A percentile compares a stretch with the other conserved stretches of the same genome.
phyloP scores from a whole-genome alignment of 2,888 invertebrate genomes.

The Chironomus tentans region DNA sequence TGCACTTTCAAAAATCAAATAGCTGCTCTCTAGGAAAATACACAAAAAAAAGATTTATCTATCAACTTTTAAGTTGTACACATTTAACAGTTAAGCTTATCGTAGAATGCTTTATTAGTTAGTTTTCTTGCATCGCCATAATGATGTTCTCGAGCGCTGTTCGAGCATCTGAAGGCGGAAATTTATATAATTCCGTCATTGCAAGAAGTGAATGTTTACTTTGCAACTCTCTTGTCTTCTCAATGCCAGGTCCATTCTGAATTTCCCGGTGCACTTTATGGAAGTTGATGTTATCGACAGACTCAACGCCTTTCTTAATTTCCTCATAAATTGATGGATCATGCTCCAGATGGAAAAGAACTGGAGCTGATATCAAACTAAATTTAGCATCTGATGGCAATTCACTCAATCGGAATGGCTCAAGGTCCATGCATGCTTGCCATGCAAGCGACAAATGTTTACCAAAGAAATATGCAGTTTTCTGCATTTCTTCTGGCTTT shows the following conservation, averaged over 20 bases:
- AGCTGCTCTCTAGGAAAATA: no score
- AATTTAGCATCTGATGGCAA: conserved; percentile 35
- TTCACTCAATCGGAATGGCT: conserved; percentile 50
- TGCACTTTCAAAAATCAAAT: no score
- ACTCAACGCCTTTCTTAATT: conserved; percentile 17
- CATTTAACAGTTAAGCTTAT: no score
- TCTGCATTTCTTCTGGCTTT: conserved; percentile 63
- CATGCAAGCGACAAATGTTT: conserved; percentile 83
- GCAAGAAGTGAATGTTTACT: conserved; percentile 59
- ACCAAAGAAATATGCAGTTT: conserved; percentile 78
- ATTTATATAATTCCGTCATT: conserved; percentile 55
- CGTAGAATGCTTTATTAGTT: not conserved
- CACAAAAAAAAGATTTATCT: no score
- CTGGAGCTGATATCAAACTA: conserved; percentile 67
- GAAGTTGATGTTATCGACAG: conserved; percentile 12
- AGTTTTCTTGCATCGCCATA: conserved; percentile 57
- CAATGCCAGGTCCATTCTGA: conserved; percentile 54
- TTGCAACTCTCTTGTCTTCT: conserved; percentile 57
- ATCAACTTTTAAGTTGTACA: no score
- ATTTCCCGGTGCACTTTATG: conserved; percentile 45
- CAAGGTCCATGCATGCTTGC: conserved; percentile 72
- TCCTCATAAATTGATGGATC: conserved; percentile 12
- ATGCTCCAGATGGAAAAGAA: conserved; percentile 68
- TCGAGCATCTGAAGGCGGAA: conserved; percentile 65
- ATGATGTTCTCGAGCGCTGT: conserved; percentile 71